Base-by-base conservation (phyloP, 2,113 vertebrate species). In the Eulemur macaco region DNA sequence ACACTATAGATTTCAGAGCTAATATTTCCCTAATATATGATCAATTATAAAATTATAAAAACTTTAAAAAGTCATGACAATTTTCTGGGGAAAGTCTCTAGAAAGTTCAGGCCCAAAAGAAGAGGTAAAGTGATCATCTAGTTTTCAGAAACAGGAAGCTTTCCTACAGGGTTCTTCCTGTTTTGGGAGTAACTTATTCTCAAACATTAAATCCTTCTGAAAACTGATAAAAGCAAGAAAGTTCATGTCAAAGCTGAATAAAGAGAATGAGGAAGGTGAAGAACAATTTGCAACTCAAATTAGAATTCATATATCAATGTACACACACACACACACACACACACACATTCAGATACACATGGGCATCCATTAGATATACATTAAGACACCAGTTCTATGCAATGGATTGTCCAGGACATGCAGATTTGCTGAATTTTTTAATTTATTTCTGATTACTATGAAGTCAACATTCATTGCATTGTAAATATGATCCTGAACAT, bases 171-270 rank as follows among this genome's bases (percentile, higher is more conserved):
- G 64, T 64, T 84, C 21, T n/a, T 27, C 15, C 69, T 18, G 50
- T 5, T 80, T 5, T 45, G 21, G 37, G 14, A 63, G 11, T 56
- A 76, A 82, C 34, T 95, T 58, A 77, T 77, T 39, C 82, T 81
- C 82, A 93, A 94, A 76, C 82, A 52, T 20, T 50, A 83, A 92
- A 83, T 73, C n/a, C 47, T 93, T 76, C 56, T 23, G 10, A 68
- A 91, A 88, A 86, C 0, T 45, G 56, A 45, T 27, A 73, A 78
- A 94, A 42, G 50, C 10, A 42, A 73, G 15, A 76, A 92, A 92
- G 17, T 14, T 68, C 47, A 45, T 1, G 1, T 37, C n/a, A 86
- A 86, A 69, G 9, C 52, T 42, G 14, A 37, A 71, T 64, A 68
- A 88, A 66, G 18, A 69, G 63, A 31, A 89, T 18, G 18, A 68